A percentile compares a stretch with the other conserved stretches of the same genome.
phyloP scores from a whole-genome alignment of 2,888 invertebrate genomes.

The Spisula solida region DNA sequence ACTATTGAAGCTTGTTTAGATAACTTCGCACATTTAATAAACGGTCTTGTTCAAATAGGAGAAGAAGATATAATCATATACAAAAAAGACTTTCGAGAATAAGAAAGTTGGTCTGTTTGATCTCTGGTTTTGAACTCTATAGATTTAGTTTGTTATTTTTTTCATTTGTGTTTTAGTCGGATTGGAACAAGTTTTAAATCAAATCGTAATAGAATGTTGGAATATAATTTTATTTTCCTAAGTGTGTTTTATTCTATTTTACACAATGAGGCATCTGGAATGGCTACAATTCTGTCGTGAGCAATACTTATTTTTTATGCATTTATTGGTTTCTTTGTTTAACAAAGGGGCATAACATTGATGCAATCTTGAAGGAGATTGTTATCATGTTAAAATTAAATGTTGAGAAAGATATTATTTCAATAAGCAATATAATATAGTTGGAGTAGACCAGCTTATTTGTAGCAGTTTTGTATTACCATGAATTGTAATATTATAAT shows the following conservation, averaged over 20 bases:
- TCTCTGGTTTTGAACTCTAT: neutral
- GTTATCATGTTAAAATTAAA: too few species aligned
- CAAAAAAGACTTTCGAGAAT: neutral
- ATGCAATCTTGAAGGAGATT: too few species aligned
- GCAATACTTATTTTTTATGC: neutral
- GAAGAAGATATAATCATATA: neutral
- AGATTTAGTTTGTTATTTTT: neutral
- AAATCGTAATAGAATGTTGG: neutral
- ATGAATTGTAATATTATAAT: neutral
- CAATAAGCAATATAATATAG: too few species aligned
- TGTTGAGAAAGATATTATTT: too few species aligned
- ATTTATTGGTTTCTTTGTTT: too few species aligned
- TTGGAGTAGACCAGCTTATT: too few species aligned
- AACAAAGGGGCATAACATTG: too few species aligned
- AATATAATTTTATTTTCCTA: neutral
- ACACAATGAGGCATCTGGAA: neutral
- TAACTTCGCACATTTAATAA: constrained; percentile 21
- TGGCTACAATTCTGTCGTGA: constrained; percentile 23
- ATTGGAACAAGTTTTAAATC: neutral
- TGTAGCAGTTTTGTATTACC: too few species aligned
- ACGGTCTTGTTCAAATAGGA: neutral
- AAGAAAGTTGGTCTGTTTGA: neutral
- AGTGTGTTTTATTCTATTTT: neutral
- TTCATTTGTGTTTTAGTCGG: neutral
- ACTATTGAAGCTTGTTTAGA: neutral